Evolutionary conservation across 2,113 vertebrate species (phyloP), one percentile per base, ranked within the genome.

Genomic region (Toxotes jaculatrix): DNA sequence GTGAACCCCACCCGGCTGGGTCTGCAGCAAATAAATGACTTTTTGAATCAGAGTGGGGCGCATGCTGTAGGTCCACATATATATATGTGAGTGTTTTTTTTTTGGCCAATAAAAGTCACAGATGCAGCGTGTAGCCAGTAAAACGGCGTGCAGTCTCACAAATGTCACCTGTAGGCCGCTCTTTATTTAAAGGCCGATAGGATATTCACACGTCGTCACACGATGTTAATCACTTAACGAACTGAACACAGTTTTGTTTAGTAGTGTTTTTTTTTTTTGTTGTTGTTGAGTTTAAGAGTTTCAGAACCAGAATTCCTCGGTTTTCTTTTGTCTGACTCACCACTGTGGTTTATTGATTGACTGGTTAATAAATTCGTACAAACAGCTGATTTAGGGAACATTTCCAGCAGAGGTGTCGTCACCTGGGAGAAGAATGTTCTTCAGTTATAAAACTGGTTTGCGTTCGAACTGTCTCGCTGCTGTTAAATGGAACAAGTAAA

Each of bases 141-240:
- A 91, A 90, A 82, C 88, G 14, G 43, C 69, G 49, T 13, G 82
- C 27, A 5, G 65, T 78, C 83, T 76, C 77, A 86, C 82, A 86
- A 89, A 90, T 75, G 85, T 90, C 86, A 87, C 80, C 65, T 77
- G 21, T 23, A 72, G 59, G 53, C 49, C 34, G 19, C 5, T 3
- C 57, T 71, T 76, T 38, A 69, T 40, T 40, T 3, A 77, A 83
- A 60, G 69, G 57, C 77, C 47, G 2, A 47, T 43, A 64, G 43
- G 61, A 59, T 36, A 64, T 63, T 88, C 68, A 64, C 36, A 36
- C 66, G 11, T 32, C 51, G 4, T 51, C 32, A 31, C 60, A 42
- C 72, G 53, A 56, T 70, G 73, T 75, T 80, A 73, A 86, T 65
- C 45, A 56, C 64, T 42, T 42, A 57, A 59, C 70, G 42, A 53